These are phyloP conservation scores for Cosmopolites sordidus DNA, from an alignment of 2,888 invertebrate species.

Conservation along the genomic window DNA sequence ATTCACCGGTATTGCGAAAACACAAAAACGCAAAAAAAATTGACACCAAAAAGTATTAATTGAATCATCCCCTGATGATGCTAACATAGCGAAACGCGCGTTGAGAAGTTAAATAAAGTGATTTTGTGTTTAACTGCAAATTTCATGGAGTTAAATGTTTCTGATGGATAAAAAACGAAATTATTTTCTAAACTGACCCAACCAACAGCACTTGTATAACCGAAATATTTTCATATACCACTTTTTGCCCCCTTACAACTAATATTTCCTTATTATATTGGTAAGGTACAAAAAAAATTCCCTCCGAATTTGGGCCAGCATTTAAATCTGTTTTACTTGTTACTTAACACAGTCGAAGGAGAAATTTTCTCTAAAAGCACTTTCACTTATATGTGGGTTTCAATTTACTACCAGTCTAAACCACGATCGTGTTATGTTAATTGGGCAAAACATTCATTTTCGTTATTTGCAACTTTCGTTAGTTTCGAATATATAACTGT, in stretches of 20 bases:
- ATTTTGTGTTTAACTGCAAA: no score
- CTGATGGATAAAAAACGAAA: no score
- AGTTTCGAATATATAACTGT: background rate
- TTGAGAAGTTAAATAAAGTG: no score
- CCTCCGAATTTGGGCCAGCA: background rate
- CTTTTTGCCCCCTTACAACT: background rate
- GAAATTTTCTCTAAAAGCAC: constrained; percentile 22
- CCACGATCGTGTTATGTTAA: constrained; percentile 1
- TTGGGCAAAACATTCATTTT: constrained; percentile 2
- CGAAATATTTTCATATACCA: no score
- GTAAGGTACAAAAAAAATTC: background rate
- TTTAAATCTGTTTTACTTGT: constrained; percentile 3
- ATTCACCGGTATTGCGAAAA: no score
- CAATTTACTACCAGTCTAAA: constrained; percentile 4
- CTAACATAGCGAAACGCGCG: no score
- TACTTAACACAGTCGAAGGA: constrained; percentile 21
- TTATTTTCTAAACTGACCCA: no score
- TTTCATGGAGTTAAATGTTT: no score
- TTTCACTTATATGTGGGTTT: constrained; percentile 24
- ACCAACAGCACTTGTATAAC: no score
- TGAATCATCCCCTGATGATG: no score
- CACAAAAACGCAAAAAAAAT: no score
- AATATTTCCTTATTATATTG: constrained; percentile 1
- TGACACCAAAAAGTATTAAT: no score
- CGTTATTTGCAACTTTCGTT: background rate